Base-by-base conservation (phyloP, 2,888 invertebrate genomes). In the Drosophila robusta region DNA sequence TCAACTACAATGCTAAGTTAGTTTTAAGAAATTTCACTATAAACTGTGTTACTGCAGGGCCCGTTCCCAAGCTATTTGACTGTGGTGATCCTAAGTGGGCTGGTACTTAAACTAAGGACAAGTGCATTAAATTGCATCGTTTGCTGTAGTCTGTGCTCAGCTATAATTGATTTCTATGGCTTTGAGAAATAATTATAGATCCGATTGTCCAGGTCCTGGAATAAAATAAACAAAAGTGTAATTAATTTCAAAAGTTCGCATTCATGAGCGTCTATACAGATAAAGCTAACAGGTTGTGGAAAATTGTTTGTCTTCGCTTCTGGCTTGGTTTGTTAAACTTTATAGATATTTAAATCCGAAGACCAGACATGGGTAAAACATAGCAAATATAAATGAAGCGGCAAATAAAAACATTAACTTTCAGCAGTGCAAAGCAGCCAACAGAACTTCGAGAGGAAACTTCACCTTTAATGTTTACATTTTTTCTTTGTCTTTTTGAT, bases 171-270 rank as follows among this genome's bases (percentile, higher is more conserved):
- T 92, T 92, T 92, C 92, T 92, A 92, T 92, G 91, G 89, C 81
- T 75, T 73, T 85, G 80, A 92, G 92, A 92, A 92, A 92, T 90
- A 92, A 91, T 93, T 93, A 94, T 93, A 94, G 93, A 93, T 94
- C 94, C 89, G 94, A 94, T 92, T 94, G 93, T 90, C 94, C 94
- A 89, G 94, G 94, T 93, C 94, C 94, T 94, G 93, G 78, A 94
- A 93, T 78, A 89, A 85, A 91, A 36, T 44, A 75, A 74, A 71
- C 39, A 41, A 16, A 44, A 38, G 24, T 3, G 18, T 39, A 57
- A 71, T 70, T 56, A 60, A 32, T 18, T 12, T 12, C 50, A 1
- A 41, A 8, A 32, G n/a, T 41, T 44, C 16, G 24, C 51, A 47
- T 3, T 18, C 1, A 8, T 3, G n/a, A 16, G n/a, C n/a, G 42